A percentile compares a stretch with the other conserved stretches of the same genome.
Conservation (phyloP, 2,113 vertebrate genomes). For the Aplodontia rufa region DNA sequence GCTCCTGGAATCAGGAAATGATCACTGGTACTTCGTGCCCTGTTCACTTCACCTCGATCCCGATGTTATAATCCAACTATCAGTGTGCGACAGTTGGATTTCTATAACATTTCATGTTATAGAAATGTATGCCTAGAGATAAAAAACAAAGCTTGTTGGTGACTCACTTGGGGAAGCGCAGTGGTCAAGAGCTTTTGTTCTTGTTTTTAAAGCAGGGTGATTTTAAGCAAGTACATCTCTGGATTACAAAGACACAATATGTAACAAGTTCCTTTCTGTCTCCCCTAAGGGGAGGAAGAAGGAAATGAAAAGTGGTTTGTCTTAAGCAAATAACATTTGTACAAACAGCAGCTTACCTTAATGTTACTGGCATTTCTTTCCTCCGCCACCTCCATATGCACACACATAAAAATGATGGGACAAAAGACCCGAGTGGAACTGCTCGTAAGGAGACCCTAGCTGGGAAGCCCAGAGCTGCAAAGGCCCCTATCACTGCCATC, state of each 20-base stretch:
- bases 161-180: background rate
- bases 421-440: conserved; percentile 21
- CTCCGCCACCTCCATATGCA: background rate
- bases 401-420: background rate
- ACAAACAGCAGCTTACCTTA: conserved; percentile 40
- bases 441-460: background rate
- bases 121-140: conserved; percentile 8
- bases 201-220: background rate
- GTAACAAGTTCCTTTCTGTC: background rate
- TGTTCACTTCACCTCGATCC: background rate
- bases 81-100: too few species aligned
- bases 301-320: conserved; percentile 24
- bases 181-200: background rate
- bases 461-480: background rate
- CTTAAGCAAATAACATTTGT: conserved; percentile 52
- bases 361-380: background rate
- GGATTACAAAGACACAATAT: conserved; percentile 12
- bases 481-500: background rate
- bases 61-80: background rate
- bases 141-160: background rate
- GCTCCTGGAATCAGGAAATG: background rate
- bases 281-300: background rate
- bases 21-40: background rate
- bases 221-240: background rate
- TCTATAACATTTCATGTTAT: background rate